Base-by-base conservation (phyloP, 1,140 invertebrate species). In the Mya arenaria region DNA sequence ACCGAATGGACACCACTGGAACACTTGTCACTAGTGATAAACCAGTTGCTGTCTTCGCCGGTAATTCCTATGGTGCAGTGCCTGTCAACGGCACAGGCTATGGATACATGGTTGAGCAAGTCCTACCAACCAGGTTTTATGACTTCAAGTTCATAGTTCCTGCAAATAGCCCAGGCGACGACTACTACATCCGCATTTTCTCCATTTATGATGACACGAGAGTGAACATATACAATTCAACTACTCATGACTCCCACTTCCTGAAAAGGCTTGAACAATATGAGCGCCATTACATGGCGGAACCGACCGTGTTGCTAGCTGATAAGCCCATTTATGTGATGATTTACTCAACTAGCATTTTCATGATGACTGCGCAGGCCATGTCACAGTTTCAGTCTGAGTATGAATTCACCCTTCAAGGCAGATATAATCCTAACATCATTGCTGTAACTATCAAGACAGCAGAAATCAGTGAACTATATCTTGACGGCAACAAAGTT, bases 1-100 rank as follows among this genome's bases (percentile, higher is more conserved):
- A 44, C 15, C 3, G 10, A 44, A 23, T 17, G 34, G 66, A 69
- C 66, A 37, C 52, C 37, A 52, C 37, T 1, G 66, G 39, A 28
- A 28, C 66, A 8, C 17, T 69, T 25, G 23, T 69, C 6, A 69
- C 66, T 6, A 69, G 66, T 48, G 66, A 69, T 37, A 69, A 69
- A 37, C 39, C 66, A 8, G 66, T 69, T 13, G n/a, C 66, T 3
- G 66, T 69, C 25, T 6, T 69, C 30, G 41, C 66, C 30, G 66
- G 66, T 3, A 25, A 37, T 6, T 48, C 66, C 5, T 52, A 28
- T 23, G 66, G 39, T 13, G 5, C 41, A 25, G 30, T 69, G 15
- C 66, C 66, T 1, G 37, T 8, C 28, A 13, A 23, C 1, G 10
- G 4, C 1, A 28, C 32, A 2, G 44, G 52, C 39, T 69, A 37